Base-by-base conservation (phyloP, 2,797 vertebrate species). In the Oophaga sylvatica region DNA sequence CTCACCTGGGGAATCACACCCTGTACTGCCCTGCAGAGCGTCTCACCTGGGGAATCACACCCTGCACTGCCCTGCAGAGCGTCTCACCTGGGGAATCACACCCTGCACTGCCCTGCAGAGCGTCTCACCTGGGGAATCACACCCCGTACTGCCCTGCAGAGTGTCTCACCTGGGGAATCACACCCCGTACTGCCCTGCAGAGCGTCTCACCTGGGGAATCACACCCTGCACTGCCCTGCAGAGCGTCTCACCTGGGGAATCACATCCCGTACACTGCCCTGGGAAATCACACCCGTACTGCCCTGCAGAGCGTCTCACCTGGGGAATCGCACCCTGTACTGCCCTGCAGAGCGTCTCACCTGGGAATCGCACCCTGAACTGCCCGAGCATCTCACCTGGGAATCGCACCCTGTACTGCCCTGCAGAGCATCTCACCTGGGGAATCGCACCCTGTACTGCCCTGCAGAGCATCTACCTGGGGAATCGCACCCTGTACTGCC, bases 391-490 rank as follows among this genome's bases (percentile, higher is more conserved):
- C 9, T 81, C 85, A 53, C 81, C 20, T 35, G 35, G 5, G 35
- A 35, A 35, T 35, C 35, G 5, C 35, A 35, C 48, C 48, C 6
- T 7, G 11, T 53, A 53, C 48, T 53, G 22, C 15, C 12, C 78
- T 81, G 84, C 76, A 70, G 84, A 84, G 45, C 68, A 13, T 87
- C 78, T 16, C 57, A 26, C 56, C 59, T 11, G 15, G 35, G 62
- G 78, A 26, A 26, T 73, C 78, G 2, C 77, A 10, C 31, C 68
- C 45, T 6, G 5, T 16, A 41, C 48, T 16, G 31, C 11, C 19
- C 84, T 79, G 76, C 76, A 75, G 71, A 75, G 41, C 41, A 13
- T 75, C 68, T 15, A 19, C 5, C 68, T 68, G 26, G 0, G 20
- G 3, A 26, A 3, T 19, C 35, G 5, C 35, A 41, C 35, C 35